Evolutionary conservation across 1,140 invertebrate genomes (phyloP).

Genomic region (Drosophila truncata): DNA sequence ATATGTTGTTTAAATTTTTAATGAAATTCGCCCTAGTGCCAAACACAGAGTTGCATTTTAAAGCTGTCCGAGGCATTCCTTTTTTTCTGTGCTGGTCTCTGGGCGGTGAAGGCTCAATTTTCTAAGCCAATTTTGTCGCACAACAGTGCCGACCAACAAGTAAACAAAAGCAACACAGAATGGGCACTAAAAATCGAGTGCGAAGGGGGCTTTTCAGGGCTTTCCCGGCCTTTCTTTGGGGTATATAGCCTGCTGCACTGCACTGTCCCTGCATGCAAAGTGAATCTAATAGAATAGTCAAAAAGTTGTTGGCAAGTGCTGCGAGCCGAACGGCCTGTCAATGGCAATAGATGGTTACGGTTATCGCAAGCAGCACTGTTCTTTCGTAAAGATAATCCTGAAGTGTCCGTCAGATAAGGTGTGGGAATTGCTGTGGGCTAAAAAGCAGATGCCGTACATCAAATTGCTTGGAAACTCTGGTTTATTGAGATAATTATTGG

Average conservation of each 20-base stretch:
- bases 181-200: slow-evolving; percentile 24
- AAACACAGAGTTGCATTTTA: slow-evolving; percentile 80
- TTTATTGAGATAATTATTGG: too few relatives aligned
- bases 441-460: slow-evolving; percentile 5
- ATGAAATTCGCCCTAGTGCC: slow-evolving; percentile 77
- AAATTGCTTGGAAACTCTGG: background rate
- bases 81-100: slow-evolving; percentile 18
- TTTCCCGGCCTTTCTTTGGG: background rate
- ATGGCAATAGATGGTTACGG: slow-evolving; percentile 68
- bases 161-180: slow-evolving; percentile 50
- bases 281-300: slow-evolving; percentile 64
- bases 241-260: slow-evolving; percentile 9
- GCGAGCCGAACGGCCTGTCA: slow-evolving; percentile 30
- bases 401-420: slow-evolving; percentile 36
- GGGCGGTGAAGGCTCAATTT: slow-evolving; percentile 72
- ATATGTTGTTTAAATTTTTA: slow-evolving; percentile 82
- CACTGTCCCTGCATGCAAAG: slow-evolving; percentile 43
- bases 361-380: slow-evolving; percentile 1
- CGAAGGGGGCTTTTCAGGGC: slow-evolving; percentile 1
- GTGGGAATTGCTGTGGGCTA: slow-evolving; percentile 24
- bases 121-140: slow-evolving; percentile 80
- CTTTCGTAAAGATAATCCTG: slow-evolving; percentile 35
- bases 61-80: slow-evolving; percentile 40
- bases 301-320: slow-evolving; percentile 47
- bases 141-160: slow-evolving; percentile 51